phyloP scores from a whole-genome alignment of 2,113 vertebrate genomes.

The Zapus hudsonius region DNA sequence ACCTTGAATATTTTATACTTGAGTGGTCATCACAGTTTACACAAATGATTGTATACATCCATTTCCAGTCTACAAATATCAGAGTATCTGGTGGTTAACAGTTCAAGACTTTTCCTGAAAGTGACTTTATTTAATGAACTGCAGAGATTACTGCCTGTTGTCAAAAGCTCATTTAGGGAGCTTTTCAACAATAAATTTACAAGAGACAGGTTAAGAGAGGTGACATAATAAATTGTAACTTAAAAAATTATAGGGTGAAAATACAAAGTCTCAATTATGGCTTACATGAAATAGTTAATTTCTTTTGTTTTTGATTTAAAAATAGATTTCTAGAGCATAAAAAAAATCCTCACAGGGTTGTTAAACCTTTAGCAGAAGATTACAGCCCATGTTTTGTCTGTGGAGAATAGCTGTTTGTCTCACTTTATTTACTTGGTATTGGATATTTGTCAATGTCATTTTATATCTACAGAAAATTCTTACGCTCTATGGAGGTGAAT shows the following conservation, averaged over 20 bases:
- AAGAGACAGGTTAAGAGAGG: slow-evolving; percentile 30
- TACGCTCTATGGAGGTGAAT: slow-evolving; percentile 85
- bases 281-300: slow-evolving; percentile 60
- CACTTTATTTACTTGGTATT: slow-evolving; percentile 90
- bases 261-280: neutral
- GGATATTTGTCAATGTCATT: slow-evolving; percentile 92
- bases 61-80: slow-evolving; percentile 77
- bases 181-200: slow-evolving; percentile 65
- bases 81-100: slow-evolving; percentile 54
- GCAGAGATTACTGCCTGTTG: slow-evolving; percentile 36
- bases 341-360: slow-evolving; percentile 80
- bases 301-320: slow-evolving; percentile 58
- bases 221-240: slow-evolving; percentile 43
- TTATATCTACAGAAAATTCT: slow-evolving; percentile 91
- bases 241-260: neutral
- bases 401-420: slow-evolving; percentile 88
- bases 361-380: slow-evolving; percentile 84
- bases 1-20: slow-evolving; percentile 86
- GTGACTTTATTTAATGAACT: slow-evolving; percentile 61
- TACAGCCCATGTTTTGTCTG: slow-evolving; percentile 86
- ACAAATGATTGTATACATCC: slow-evolving; percentile 78
- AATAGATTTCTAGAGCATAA: slow-evolving; percentile 64
- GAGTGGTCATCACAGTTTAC: slow-evolving; percentile 80
- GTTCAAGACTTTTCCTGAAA: slow-evolving; percentile 69
- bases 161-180: slow-evolving; percentile 69